A percentile compares a stretch with the other conserved stretches of the same genome.
Evolutionary conservation across 2,888 invertebrate genomes (phyloP).

Genomic region (Pseudeuparius sepicola): DNA sequence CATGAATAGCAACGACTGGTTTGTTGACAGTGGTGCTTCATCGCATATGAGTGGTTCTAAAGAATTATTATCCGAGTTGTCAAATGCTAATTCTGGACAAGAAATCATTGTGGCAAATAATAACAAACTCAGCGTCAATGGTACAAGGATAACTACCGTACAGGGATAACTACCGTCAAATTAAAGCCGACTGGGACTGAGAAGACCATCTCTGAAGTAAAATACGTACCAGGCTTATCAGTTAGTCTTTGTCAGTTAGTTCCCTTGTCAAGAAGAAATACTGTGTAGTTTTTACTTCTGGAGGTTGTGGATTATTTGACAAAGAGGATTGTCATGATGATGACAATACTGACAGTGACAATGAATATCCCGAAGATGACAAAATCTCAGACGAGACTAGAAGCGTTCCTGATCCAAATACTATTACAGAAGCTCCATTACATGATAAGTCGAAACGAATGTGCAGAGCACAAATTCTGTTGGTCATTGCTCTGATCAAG

Average conservation of each 20-base stretch:
- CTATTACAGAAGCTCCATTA: too few relatives aligned
- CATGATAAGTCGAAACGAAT: too few relatives aligned
- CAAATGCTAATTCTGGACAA: constrained; percentile 12
- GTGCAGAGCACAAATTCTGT: too few relatives aligned
- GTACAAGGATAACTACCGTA: too few relatives aligned
- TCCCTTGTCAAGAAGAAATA: constrained; percentile 20
- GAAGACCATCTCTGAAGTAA: constrained; percentile 17
- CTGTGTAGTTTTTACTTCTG: constrained; percentile 17
- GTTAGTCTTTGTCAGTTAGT: constrained; percentile 24
- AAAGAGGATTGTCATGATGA: too few relatives aligned
- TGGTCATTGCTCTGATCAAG: too few relatives aligned
- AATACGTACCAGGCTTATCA: constrained; percentile 21
- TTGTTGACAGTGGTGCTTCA: constrained; percentile 17
- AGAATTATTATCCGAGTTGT: constrained; percentile 8
- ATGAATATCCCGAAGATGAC: too few relatives aligned
- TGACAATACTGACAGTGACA: too few relatives aligned
- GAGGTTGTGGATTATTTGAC: constrained; percentile 18
- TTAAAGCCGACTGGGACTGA: constrained; percentile 12
- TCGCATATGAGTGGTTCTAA: constrained; percentile 18
- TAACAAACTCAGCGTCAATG: constrained; percentile 6
- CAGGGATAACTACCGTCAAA: constrained; percentile 14
- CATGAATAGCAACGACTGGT: constrained; percentile 10
- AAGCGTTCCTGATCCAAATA: too few relatives aligned
- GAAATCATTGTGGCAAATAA: constrained; percentile 12
- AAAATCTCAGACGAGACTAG: too few relatives aligned